These are phyloP conservation scores for Cichladusa arquata DNA, from an alignment of 2,113 vertebrate genomes.

Conservation along the genomic window DNA sequence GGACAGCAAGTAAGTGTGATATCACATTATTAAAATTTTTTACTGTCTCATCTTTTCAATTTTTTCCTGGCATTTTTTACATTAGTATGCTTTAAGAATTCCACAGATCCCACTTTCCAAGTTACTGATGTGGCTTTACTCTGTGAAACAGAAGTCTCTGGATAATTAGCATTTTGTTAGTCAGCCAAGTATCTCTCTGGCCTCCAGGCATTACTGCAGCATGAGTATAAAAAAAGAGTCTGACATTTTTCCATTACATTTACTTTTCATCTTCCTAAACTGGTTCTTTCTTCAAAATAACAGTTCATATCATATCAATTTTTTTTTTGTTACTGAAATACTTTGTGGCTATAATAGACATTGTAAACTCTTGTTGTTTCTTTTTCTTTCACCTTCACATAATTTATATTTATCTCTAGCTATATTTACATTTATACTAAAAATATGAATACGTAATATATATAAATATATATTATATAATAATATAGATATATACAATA, in stretches of 20 bases:
- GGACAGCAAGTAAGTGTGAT: background rate
- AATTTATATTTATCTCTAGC: background rate
- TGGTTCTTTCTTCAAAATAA: background rate
- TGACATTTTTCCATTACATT: background rate
- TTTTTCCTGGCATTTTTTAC: background rate
- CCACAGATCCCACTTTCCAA: background rate
- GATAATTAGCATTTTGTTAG: slow-evolving; percentile 45
- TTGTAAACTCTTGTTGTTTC: background rate
- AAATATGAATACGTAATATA: too few relatives aligned
- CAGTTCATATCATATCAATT: fast-evolving
- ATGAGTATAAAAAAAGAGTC: background rate
- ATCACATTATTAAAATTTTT: background rate
- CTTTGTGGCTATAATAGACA: background rate
- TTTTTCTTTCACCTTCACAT: background rate
- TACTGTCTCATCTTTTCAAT: background rate
- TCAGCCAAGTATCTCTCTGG: slow-evolving; percentile 21
- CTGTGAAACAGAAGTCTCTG: slow-evolving; percentile 1
- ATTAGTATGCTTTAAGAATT: background rate
- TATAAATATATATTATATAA: too few relatives aligned
- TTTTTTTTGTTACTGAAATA: background rate
- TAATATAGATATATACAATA: too few relatives aligned
- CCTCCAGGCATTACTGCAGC: background rate
- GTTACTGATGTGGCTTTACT: background rate
- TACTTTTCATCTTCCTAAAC: background rate
- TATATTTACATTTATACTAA: background rate